Evolutionary conservation across 2,797 vertebrate genomes (phyloP), one percentile per base, ranked within the genome.

Genomic region (Cirrhinus mrigala): DNA sequence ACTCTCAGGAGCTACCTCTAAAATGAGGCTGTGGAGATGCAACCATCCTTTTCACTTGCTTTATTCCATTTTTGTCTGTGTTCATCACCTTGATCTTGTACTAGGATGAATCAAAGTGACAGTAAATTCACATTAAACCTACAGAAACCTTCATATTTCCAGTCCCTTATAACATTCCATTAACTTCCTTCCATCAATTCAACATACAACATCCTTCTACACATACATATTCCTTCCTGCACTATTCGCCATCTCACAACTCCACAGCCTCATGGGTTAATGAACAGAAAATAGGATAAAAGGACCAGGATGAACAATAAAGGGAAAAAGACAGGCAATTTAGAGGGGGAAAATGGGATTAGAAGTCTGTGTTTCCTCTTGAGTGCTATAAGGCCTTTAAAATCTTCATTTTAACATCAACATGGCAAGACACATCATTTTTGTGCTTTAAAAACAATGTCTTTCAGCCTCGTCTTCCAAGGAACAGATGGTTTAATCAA

Each of bases 341-440:
- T 16, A 3, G 15, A 46, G 14, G 10, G 33, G 7, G 33, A 66
- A 3, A 78, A 82, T 16, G 11, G 76, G 7, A 75, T 40, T 3
- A 20, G 3, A 44, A 33, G 14, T 22, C 5, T 66, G 6, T 6
- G 60, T 48, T 44, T n/a, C 48, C 52, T 56, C 33, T 54, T 3
- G 68, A 70, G 84, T 90, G 85, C 87, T 80, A 74, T 91, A 91
- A 94, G 92, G 92, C 91, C 87, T 90, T 88, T 15, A 66, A 56
- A 79, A 70, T 83, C 78, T 80, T 78, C 37, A 48, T 33, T 46
- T 46, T 58, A 58, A 73, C 54, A 78, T 18, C 37, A 76, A 91
- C 81, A 88, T 64, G 50, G 77, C 70, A 91, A 89, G 37, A 48
- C 66, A 82, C 74, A 46, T 74, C 29, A 83, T 90, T 92, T 92